Conservation (phyloP, 2,113 vertebrate species). For the Ia io region DNA sequence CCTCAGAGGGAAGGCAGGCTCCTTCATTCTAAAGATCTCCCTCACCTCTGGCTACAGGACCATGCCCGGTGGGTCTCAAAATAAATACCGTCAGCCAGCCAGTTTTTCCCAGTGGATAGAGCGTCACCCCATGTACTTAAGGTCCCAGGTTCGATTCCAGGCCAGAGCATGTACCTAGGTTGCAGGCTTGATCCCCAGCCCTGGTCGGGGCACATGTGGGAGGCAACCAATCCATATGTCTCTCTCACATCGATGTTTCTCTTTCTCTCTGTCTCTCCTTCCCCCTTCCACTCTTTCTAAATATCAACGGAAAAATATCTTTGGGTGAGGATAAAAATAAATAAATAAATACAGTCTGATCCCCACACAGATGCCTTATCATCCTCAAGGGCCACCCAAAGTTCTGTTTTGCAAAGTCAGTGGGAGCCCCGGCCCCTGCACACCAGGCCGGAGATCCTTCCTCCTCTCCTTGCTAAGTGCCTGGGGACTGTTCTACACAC, state of each 20-base stretch:
- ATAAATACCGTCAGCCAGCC: background rate
- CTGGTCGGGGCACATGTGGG: no score
- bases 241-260: no score
- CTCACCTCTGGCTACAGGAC: background rate
- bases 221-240: no score
- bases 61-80: background rate
- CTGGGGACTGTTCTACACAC: background rate
- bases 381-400: background rate
- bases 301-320: no score
- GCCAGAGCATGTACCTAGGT: no score
- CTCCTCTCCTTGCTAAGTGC: slow-evolving; percentile 5
- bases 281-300: no score
- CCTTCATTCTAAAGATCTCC: background rate
- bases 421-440: background rate
- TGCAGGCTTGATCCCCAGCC: no score
- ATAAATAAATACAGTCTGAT: background rate
- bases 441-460: background rate
- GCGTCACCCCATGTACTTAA: no score
- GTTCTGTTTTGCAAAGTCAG: background rate
- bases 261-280: no score
- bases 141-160: no score
- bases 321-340: no score
- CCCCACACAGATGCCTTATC: background rate
- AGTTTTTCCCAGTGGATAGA: no score
- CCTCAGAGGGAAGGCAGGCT: background rate